These are phyloP conservation scores for Leptinotarsa texana DNA, from an alignment of 1,140 invertebrate species.

Conservation along the genomic window DNA sequence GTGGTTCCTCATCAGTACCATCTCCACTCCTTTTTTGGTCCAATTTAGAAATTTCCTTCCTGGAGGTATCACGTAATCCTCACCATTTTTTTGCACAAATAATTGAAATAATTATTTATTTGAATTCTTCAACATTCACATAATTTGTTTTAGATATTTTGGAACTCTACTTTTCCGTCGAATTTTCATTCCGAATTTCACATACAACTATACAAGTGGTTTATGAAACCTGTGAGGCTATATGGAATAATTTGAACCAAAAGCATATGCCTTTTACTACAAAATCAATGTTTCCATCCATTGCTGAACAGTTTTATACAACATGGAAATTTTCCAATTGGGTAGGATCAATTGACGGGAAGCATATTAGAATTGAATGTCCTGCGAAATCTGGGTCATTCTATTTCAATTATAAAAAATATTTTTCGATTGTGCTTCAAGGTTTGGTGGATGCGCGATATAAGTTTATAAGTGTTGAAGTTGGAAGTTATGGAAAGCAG, in stretches of 20 bases:
- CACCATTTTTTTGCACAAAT: too few relatives aligned
- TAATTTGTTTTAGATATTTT: too few relatives aligned
- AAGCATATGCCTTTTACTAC: too few relatives aligned
- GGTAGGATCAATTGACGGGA: neutral
- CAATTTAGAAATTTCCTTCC: neutral
- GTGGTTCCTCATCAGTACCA: constrained; percentile 7
- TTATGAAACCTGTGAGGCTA: too few relatives aligned
- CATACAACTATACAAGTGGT: too few relatives aligned
- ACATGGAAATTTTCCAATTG: constrained; percentile 10
- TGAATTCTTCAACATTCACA: too few relatives aligned
- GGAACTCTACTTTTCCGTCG: too few relatives aligned
- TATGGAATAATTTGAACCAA: too few relatives aligned
- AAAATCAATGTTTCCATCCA: constrained; percentile 2
- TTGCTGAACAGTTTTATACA: constrained; percentile 17
- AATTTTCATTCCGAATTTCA: too few relatives aligned
- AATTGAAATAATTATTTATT: too few relatives aligned
- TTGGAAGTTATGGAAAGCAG: constrained; percentile 55
- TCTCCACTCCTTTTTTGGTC: constrained; percentile 15
- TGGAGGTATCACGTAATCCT: too few relatives aligned
- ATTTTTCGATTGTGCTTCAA: constrained; percentile 42
- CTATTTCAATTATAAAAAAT: constrained; percentile 19
- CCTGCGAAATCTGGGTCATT: constrained; percentile 13
- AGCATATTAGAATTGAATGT: constrained; percentile 14
- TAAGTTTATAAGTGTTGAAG: constrained; percentile 52
- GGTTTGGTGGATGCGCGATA: constrained; percentile 58